A percentile compares a stretch with the other conserved stretches of the same genome.
Evolutionary conservation across 2,113 vertebrate genomes (phyloP).

Genomic region (Oryzias javanicus): DNA sequence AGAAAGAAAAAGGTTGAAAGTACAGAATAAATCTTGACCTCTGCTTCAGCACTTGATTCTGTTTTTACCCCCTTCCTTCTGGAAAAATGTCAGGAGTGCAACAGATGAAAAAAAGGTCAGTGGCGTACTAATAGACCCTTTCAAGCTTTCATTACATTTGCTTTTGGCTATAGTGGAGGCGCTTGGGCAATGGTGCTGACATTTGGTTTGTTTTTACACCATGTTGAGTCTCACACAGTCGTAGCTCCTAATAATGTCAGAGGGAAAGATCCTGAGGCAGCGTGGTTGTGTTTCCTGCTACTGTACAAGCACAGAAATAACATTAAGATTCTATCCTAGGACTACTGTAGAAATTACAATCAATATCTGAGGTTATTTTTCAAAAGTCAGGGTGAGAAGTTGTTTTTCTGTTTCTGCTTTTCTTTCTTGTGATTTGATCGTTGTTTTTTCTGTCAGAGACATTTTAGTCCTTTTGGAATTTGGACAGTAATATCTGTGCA

Average conservation of each 20-base stretch:
- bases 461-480: neutral
- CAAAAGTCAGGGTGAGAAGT: slow-evolving; percentile 22
- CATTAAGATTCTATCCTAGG: slow-evolving; percentile 41
- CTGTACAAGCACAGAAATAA: slow-evolving; percentile 55
- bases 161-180: slow-evolving; percentile 66
- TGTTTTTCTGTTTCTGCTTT: slow-evolving; percentile 12
- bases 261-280: slow-evolving; percentile 66
- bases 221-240: slow-evolving; percentile 67
- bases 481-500: slow-evolving; percentile 3
- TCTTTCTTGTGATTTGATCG: slow-evolving; percentile 1
- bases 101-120: slow-evolving; percentile 77
- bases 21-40: slow-evolving; percentile 43
- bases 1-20: slow-evolving; percentile 39
- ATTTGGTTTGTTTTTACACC: slow-evolving; percentile 82
- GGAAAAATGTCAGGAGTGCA: slow-evolving; percentile 79
- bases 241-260: slow-evolving; percentile 79
- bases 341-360: slow-evolving; percentile 59
- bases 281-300: slow-evolving; percentile 65
- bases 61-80: slow-evolving; percentile 64
- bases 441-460: neutral
- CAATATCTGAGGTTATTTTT: slow-evolving; percentile 47
- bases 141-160: slow-evolving; percentile 75
- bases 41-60: slow-evolving; percentile 59
- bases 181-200: slow-evolving; percentile 71
- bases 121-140: slow-evolving; percentile 75